These are phyloP conservation scores for Noctua comes DNA, from an alignment of 2,888 invertebrate species.

Conservation along the genomic window DNA sequence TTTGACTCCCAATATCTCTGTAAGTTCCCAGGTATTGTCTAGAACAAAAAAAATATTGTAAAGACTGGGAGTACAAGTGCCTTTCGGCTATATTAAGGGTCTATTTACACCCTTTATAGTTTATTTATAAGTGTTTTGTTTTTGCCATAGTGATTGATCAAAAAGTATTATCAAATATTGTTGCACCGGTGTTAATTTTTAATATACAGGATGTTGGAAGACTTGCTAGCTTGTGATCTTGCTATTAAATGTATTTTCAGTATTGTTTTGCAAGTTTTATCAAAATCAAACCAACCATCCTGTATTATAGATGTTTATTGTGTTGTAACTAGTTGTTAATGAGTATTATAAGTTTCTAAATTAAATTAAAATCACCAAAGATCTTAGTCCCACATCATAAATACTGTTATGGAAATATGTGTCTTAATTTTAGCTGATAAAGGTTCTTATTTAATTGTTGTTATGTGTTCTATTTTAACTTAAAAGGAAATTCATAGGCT, in stretches of 20 bases:
- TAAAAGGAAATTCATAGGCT: slow-evolving; percentile 16
- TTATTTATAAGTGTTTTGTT: not conserved
- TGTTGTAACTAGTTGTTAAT: not conserved
- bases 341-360: slow-evolving; percentile 3
- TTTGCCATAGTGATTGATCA: slow-evolving; percentile 1
- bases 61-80: no score
- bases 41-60: no score
- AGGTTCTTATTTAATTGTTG: not conserved
- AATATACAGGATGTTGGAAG: not conserved
- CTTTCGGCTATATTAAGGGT: no score
- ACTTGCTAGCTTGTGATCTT: not conserved
- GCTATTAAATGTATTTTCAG: not conserved
- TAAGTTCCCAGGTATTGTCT: no score
- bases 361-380: slow-evolving; percentile 12
- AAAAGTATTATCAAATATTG: not conserved
- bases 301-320: slow-evolving; percentile 1
- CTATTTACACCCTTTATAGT: no score
- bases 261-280: not conserved
- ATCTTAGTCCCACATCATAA: not conserved
- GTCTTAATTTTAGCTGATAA: not conserved
- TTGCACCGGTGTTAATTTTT: not conserved
- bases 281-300: not conserved
- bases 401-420: slow-evolving; percentile 9
- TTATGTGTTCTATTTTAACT: not conserved
- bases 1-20: no score